Evolutionary conservation across 2,888 invertebrate genomes (phyloP), one percentile per base, ranked within the genome.

Genomic region (Eucera pruinosa): DNA sequence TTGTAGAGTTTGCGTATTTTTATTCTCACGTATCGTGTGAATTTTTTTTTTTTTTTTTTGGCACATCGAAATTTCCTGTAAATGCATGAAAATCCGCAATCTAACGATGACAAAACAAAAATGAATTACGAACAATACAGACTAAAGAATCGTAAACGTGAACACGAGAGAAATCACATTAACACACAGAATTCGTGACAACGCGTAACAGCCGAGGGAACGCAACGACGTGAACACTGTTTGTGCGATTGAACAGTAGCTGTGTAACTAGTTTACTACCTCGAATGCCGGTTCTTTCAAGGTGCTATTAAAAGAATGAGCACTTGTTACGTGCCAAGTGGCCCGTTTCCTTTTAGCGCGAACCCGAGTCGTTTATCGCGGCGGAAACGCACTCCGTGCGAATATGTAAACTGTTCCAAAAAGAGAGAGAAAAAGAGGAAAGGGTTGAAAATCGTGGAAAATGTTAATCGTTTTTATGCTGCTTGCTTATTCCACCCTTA

Each of bases 301-400:
- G 43, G 9, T 18, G 43, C 15, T 60, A 27, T 60, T 60, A 60
- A 45, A 45, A 43, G 58, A 18, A 60, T 9, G 50, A 50, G 50
- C 62, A 50, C 62, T 62, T 50, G 62, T 62, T 50, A 50, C 48
- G 48, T 50, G 62, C 36, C 25, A 27, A 62, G 25, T 50, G 36
- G 36, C 25, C 36, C 25, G 48, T 50, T 36, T 39, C 13, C 43
- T 60, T 43, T 27, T n/a, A 43, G 7, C 43, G 43, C 27, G 43
- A 27, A 43, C 18, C 18, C 9, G 23, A 55, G 36, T 39, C 39
- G 36, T 57, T 57, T 57, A 57, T 57, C 55, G 3, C n/a, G 4
- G 5, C 11, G 20, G n/a, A 25, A 57, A 39, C 39, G 5, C 18
- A 5, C 9, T 18, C 6, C 13, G 15, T 15, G 27, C 33, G 13